Conservation (phyloP, 2,888 invertebrate species). For the Allygus modestus region DNA sequence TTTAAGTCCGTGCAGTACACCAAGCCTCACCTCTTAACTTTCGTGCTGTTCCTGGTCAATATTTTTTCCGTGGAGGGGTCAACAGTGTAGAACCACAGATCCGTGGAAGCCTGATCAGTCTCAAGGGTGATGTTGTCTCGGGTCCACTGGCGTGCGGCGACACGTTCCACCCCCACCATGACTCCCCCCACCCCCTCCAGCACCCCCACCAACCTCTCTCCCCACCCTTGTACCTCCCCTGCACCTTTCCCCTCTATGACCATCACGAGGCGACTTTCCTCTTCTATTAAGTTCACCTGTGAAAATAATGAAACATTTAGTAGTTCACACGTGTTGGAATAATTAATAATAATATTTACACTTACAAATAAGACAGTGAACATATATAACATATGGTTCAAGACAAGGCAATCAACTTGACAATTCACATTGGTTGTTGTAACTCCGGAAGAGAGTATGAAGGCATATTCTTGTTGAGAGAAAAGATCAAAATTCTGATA, state of each 20-base stretch:
- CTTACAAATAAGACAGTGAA: too few relatives aligned
- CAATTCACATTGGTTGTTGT: too few relatives aligned
- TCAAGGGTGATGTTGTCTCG: constrained; percentile 87
- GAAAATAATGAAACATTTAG: constrained; percentile 64
- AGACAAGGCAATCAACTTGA: too few relatives aligned
- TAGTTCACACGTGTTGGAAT: too few relatives aligned
- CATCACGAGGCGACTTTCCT: constrained; percentile 86
- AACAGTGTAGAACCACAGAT: constrained; percentile 92
- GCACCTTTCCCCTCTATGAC: constrained; percentile 87
- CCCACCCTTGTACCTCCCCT: constrained; percentile 80
- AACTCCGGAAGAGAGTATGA: too few relatives aligned
- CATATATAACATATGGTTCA: too few relatives aligned
- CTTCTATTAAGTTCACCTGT: constrained; percentile 87
- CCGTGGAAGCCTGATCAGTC: constrained; percentile 84
- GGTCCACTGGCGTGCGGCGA: constrained; percentile 86
- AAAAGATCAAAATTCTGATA: too few relatives aligned
- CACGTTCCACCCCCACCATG: constrained; percentile 88
- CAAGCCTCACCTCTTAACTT: constrained; percentile 84
- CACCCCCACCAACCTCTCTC: constrained; percentile 78
- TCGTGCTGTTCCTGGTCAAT: constrained; percentile 83
- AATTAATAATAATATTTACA: too few relatives aligned
- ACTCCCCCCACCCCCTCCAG: constrained; percentile 86
- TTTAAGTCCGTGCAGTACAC: too few relatives aligned
- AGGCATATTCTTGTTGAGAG: too few relatives aligned
- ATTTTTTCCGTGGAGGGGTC: constrained; percentile 88